phyloP scores from a whole-genome alignment of 1,140 invertebrate genomes.

The Archegozetes longisetosus region DNA sequence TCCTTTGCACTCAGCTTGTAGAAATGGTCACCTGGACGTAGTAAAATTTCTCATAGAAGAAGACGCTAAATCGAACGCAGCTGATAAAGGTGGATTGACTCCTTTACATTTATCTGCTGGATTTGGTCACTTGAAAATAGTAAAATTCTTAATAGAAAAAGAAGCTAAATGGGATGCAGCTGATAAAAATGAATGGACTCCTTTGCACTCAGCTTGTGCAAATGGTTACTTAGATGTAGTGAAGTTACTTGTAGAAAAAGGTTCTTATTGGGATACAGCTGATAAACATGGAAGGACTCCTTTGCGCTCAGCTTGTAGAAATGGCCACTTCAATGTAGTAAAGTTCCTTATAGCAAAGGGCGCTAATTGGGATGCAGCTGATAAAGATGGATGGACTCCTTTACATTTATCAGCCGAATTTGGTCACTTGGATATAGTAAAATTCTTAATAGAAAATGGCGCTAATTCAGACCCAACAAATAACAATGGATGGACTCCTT shows the following conservation, averaged over 20 bases:
- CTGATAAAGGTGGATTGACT: slow-evolving; percentile 31
- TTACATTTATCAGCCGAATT: slow-evolving; percentile 20
- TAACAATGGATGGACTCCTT: slow-evolving; percentile 32
- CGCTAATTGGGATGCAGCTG: too few species aligned
- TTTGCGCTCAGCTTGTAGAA: too few species aligned
- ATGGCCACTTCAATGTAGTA: slow-evolving; percentile 34
- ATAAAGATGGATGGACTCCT: slow-evolving; percentile 21
- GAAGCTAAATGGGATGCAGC: slow-evolving; percentile 29
- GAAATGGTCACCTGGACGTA: slow-evolving; percentile 26
- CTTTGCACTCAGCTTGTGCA: slow-evolving; percentile 36
- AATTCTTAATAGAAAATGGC: slow-evolving; percentile 29
- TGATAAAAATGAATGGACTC: slow-evolving; percentile 36
- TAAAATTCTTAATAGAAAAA: slow-evolving; percentile 30
- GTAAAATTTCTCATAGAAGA: slow-evolving; percentile 30
- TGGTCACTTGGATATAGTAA: slow-evolving; percentile 28
- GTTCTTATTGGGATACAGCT: too few species aligned
- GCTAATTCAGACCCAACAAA: slow-evolving; percentile 32
- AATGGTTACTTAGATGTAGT: too few species aligned
- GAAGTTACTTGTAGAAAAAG: too few species aligned
- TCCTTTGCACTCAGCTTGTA: slow-evolving; percentile 22
- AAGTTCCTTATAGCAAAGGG: too few species aligned
- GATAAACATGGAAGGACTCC: too few species aligned
- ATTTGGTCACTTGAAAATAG: slow-evolving; percentile 31
- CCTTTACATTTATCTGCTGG: slow-evolving; percentile 35
- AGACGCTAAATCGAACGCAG: slow-evolving; percentile 30